A percentile compares a stretch with the other conserved stretches of the same genome.
phyloP scores from a whole-genome alignment of 1,140 invertebrate genomes.

The Camponotus vicinus region DNA sequence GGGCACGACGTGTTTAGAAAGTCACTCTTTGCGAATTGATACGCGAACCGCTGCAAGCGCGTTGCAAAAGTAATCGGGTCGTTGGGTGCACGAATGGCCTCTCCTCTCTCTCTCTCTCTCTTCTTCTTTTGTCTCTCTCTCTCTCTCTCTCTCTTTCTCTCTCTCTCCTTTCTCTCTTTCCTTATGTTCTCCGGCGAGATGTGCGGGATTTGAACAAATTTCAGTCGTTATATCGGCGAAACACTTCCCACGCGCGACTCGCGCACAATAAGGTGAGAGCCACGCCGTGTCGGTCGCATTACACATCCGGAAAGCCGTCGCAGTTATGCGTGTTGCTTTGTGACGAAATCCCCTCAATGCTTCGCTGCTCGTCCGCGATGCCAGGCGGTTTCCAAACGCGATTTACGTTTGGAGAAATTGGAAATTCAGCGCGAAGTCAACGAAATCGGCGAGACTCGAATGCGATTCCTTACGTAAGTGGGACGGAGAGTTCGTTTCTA shows the following conservation, averaged over 20 bases:
- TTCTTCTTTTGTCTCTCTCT: neutral
- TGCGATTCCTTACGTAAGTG: neutral
- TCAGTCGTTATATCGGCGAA: constrained; percentile 49
- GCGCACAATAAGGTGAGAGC: constrained; percentile 57
- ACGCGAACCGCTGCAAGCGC: constrained; percentile 17
- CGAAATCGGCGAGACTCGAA: neutral
- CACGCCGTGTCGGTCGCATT: constrained; percentile 42
- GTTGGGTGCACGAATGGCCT: constrained; percentile 35
- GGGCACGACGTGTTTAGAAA: constrained; percentile 50
- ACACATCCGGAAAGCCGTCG: constrained; percentile 51
- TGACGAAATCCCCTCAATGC: constrained; percentile 52
- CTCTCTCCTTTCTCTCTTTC: neutral
- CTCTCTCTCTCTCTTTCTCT: constrained; percentile 5
- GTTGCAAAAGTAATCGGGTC: constrained; percentile 48
- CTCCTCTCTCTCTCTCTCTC: constrained; percentile 12
- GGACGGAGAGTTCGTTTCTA: too few relatives aligned
- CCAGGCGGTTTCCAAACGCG: neutral
- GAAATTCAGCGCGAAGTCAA: neutral
- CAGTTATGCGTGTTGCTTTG: constrained; percentile 29
- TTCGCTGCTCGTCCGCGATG: constrained; percentile 15
- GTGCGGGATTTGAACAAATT: constrained; percentile 29
- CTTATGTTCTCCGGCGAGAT: neutral
- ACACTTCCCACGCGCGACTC: constrained; percentile 57
- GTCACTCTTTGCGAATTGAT: constrained; percentile 29
- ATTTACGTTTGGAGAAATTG: neutral